phyloP scores from a whole-genome alignment of 1,140 invertebrate species.

The Diabrotica undecimpunctata region DNA sequence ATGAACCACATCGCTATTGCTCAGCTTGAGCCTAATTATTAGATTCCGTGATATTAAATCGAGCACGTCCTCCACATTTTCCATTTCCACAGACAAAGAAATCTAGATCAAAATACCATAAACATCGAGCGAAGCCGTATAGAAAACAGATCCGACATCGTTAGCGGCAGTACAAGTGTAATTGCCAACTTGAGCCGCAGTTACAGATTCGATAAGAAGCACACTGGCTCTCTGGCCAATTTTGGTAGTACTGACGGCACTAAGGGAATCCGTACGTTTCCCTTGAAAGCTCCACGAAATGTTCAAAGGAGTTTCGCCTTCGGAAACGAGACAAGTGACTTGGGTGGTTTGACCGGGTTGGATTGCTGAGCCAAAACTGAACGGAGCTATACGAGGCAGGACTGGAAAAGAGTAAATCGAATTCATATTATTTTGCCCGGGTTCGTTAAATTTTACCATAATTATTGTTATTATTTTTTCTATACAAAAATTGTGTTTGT shows the following conservation, averaged over 20 bases:
- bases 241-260: slow-evolving; percentile 60
- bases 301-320: slow-evolving; percentile 62
- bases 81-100: slow-evolving; percentile 12
- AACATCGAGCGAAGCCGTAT: slow-evolving; percentile 64
- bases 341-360: slow-evolving; percentile 72
- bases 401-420: slow-evolving; percentile 68
- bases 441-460: too few species aligned
- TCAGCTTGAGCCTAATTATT: slow-evolving; percentile 3
- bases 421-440: slow-evolving; percentile 32
- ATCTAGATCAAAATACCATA: slow-evolving; percentile 53
- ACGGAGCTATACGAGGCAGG: slow-evolving; percentile 58
- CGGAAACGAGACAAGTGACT: slow-evolving; percentile 62
- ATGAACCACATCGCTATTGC: not conserved
- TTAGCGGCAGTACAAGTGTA: slow-evolving; percentile 54
- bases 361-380: slow-evolving; percentile 59
- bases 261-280: slow-evolving; percentile 30
- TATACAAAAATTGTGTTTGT: too few species aligned
- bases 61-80: slow-evolving; percentile 6
- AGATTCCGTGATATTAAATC: slow-evolving; percentile 4
- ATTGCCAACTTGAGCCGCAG: slow-evolving; percentile 50
- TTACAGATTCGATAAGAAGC: slow-evolving; percentile 65
- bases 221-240: slow-evolving; percentile 65
- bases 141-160: slow-evolving; percentile 52
- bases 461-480: too few species aligned
- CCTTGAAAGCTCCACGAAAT: slow-evolving; percentile 59